Percentiles rank a stretch among this genome's conserved stretches.
Evolutionary conservation across 64 coral and sea anemone genomes (phyloP).

Genomic region (Pachyseris speciosa): DNA sequence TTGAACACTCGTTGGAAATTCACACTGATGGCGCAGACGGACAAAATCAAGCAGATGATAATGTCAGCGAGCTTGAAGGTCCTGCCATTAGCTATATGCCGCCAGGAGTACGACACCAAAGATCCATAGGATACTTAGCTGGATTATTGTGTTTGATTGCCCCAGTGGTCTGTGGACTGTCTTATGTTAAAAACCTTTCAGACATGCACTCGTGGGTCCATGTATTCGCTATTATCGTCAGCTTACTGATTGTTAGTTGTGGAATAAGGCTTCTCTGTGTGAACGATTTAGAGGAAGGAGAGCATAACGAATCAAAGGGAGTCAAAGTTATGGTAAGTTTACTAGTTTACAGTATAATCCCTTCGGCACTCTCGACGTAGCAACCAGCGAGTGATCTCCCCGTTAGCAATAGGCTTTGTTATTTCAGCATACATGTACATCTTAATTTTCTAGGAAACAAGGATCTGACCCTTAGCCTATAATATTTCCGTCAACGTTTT

Average conservation of each 20-base stretch:
- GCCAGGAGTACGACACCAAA: neutral
- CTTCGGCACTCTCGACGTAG: too few relatives aligned
- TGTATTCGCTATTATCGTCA: conserved; percentile 3
- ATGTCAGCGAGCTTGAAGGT: too few relatives aligned
- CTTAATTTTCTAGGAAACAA: too few relatives aligned
- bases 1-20: conserved; percentile 32
- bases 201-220: neutral
- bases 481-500: too few relatives aligned
- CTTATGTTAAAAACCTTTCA: neutral
- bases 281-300: neutral
- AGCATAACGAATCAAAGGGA: neutral
- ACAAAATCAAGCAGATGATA: neutral
- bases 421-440: too few relatives aligned
- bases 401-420: too few relatives aligned
- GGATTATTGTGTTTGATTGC: neutral
- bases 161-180: neutral
- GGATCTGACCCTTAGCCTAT: too few relatives aligned
- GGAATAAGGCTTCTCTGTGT: neutral
- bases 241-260: neutral
- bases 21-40: too few relatives aligned
- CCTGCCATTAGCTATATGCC: neutral
- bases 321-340: conserved; percentile 42
- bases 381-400: too few relatives aligned
- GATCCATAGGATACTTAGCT: neutral
- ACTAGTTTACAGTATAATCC: too few relatives aligned